A percentile compares a stretch with the other conserved stretches of the same genome.
These are phyloP conservation scores for Syngnathus scovelli DNA, from an alignment of 2,113 vertebrate species.

Conservation along the genomic window DNA sequence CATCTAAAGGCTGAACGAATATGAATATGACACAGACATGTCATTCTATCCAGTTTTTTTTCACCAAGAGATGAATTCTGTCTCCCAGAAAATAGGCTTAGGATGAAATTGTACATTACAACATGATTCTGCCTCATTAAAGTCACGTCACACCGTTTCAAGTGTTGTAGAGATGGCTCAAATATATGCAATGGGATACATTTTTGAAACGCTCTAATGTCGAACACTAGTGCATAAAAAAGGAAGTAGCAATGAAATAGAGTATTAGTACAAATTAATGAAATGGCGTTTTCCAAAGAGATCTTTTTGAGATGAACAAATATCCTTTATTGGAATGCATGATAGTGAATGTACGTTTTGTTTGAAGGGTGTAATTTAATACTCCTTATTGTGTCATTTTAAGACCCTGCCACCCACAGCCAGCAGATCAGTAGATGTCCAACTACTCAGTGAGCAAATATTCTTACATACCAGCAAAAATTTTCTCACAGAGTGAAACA, in stretches of 20 bases:
- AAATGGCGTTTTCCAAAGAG: slow-evolving; percentile 5
- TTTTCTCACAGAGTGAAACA: background rate
- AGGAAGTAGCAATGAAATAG: background rate
- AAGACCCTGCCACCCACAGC: slow-evolving; percentile 39
- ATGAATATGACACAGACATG: slow-evolving; percentile 11
- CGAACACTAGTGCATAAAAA: slow-evolving; percentile 1
- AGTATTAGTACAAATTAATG: background rate
- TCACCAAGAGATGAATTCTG: slow-evolving; percentile 35
- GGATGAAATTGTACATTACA: slow-evolving; percentile 34
- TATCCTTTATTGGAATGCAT: slow-evolving; percentile 25
- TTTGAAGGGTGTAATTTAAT: slow-evolving; percentile 44
- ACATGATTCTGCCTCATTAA: slow-evolving; percentile 50
- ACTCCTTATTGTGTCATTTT: slow-evolving; percentile 57
- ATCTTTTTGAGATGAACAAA: slow-evolving; percentile 29
- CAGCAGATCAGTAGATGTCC: slow-evolving; percentile 48
- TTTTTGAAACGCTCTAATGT: background rate
- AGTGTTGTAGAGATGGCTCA: slow-evolving; percentile 31
- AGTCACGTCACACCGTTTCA: slow-evolving; percentile 19
- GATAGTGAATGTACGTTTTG: slow-evolving; percentile 52
- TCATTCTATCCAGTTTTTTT: slow-evolving; percentile 20
- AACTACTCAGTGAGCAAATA: slow-evolving; percentile 21
- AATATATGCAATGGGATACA: slow-evolving; percentile 22
- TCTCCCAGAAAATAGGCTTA: slow-evolving; percentile 28
- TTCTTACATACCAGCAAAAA: background rate
- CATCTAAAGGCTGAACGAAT: slow-evolving; percentile 44